Base-by-base conservation (phyloP, 2,888 invertebrate species). In the Malthinus flaveolus region DNA sequence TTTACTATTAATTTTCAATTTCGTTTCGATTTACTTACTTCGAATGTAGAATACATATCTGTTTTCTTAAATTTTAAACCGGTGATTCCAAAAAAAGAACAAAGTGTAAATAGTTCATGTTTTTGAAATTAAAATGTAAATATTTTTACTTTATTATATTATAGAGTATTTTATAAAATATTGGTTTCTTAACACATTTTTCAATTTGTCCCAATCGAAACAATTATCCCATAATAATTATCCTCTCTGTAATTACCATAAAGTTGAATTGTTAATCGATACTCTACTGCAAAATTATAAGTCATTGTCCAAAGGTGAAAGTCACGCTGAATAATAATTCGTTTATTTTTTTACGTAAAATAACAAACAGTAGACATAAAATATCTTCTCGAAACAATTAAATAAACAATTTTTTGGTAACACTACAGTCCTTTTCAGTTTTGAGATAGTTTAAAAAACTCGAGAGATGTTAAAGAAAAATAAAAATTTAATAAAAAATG, bases 71-170 rank as follows among this genome's bases (percentile, higher is more conserved):
- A 48, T 44, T 44, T 48, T 46, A 48, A 47, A 8, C 37, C 39
- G 23, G 34, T 34, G 32, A 48, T 39, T 33, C 2, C 39, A 47
- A 42, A 45, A 44, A 39, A 12, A 36, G 42, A 39, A 56, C 49
- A 49, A 58, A 42, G 15, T 58, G 58, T 58, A 58, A 42, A 58
- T 58, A 58, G 39, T 42, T 42, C 39, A 44, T 34, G 35, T 44
- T 36, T 49, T 48, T 58, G 47, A 51, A 42, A 52, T 48, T 49
- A 15, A 58, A 39, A 12, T 58, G 58, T 58, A 58, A 58, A 58
- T 58, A 58, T 58, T 58, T 58, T 49, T 53, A 58, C 58, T 58
- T 58, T 53, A 58, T 58, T 58, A 58, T 48, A 51, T 47, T 58
- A 58, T 58, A 58, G 48, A 49, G 51, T 58, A 58, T 58, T 52